Evolutionary conservation across 2,888 invertebrate genomes (phyloP).

Genomic region (Eilema griseolum): DNA sequence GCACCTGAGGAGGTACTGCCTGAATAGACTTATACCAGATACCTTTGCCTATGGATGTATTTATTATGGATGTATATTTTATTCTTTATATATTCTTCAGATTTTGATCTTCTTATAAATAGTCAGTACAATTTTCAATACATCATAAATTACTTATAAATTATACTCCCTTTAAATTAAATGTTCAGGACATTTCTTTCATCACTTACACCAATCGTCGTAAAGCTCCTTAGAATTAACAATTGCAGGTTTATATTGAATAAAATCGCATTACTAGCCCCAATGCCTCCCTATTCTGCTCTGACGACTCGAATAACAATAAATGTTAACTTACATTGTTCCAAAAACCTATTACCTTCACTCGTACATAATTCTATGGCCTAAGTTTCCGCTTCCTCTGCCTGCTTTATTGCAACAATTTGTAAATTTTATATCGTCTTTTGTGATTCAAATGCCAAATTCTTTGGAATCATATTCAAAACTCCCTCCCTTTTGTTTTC

Average conservation of each 20-base stretch:
- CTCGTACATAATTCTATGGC: conserved; percentile 56
- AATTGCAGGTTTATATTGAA: conserved; percentile 69
- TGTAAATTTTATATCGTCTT: conserved; percentile 71
- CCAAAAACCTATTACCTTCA: conserved; percentile 58
- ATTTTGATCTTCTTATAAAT: no score
- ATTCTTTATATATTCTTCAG: no score
- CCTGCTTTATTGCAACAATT: conserved; percentile 64
- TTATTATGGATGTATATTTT: no score
- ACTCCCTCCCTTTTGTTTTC: conserved; percentile 42
- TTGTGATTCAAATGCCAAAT: conserved; percentile 56
- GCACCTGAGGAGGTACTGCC: no score
- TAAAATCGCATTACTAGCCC: conserved; percentile 71
- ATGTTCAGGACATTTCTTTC: neutral
- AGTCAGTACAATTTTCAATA: no score
- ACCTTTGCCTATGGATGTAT: no score
- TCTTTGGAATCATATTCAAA: conserved; percentile 45
- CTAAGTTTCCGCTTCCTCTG: conserved; percentile 52
- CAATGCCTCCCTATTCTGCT: conserved; percentile 36
- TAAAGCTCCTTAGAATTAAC: conserved; percentile 63
- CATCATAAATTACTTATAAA: no score
- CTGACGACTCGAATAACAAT: conserved; percentile 57
- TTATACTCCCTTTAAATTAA: no score
- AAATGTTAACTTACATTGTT: conserved; percentile 65
- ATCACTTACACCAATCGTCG: conserved; percentile 36
- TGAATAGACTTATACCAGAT: no score